Evolutionary conservation across 2,113 vertebrate genomes (phyloP).

Genomic region (Salvelinus fontinalis): DNA sequence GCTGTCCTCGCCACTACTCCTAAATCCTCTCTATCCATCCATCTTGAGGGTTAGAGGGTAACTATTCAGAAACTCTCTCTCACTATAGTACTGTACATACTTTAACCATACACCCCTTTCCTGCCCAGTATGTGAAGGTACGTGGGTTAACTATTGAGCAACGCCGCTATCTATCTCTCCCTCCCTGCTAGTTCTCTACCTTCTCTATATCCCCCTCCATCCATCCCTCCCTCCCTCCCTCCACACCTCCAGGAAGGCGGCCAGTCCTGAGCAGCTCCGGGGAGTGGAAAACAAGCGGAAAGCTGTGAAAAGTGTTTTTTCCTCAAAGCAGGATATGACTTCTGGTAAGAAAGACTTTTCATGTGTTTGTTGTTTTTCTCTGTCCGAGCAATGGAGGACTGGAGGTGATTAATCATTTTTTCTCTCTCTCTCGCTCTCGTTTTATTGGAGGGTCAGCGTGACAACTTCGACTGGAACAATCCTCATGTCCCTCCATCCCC

Average conservation of each 20-base stretch:
- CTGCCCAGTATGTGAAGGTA: too few species aligned
- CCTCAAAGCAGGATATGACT: slow-evolving; percentile 71
- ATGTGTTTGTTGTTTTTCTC: slow-evolving; percentile 62
- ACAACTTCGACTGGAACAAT: slow-evolving; percentile 52
- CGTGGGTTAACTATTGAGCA: slow-evolving; percentile 35
- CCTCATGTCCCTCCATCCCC: background rate
- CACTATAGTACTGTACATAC: too few species aligned
- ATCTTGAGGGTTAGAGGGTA: background rate
- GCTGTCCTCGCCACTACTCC: slow-evolving; percentile 24
- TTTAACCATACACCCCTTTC: too few species aligned
- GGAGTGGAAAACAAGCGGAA: slow-evolving; percentile 77
- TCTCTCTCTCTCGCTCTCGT: slow-evolving; percentile 35
- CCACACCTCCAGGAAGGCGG: slow-evolving; percentile 63
- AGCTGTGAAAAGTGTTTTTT: slow-evolving; percentile 69
- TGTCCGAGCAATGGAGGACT: slow-evolving; percentile 45
- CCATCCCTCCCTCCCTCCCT: slow-evolving; percentile 3
- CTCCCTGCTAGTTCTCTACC: background rate
- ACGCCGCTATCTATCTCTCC: background rate
- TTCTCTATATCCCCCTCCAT: slow-evolving; percentile 2
- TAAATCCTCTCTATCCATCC: slow-evolving; percentile 7
- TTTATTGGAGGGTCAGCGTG: slow-evolving; percentile 64
- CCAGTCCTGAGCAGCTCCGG: slow-evolving; percentile 44
- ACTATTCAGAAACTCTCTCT: too few species aligned
- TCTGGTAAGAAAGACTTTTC: slow-evolving; percentile 56
- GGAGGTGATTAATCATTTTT: slow-evolving; percentile 75